phyloP scores from a whole-genome alignment of 2,888 invertebrate genomes.

The Chesias legatella region DNA sequence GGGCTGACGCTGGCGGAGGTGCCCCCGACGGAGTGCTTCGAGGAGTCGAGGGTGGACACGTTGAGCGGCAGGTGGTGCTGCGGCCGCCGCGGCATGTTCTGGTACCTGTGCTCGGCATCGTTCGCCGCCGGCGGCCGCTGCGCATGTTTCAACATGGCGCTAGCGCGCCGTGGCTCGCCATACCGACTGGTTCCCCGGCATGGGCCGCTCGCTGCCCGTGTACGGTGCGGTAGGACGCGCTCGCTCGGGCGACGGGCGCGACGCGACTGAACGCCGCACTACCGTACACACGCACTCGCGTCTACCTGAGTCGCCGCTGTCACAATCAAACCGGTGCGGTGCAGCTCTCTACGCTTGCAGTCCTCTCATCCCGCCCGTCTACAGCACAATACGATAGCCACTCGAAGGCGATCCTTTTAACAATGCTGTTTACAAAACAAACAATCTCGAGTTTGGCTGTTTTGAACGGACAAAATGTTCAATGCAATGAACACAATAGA shows the following conservation, averaged over 20 bases:
- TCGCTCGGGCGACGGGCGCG: conserved; percentile 39
- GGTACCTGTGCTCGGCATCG: conserved; percentile 78
- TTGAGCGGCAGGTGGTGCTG: conserved; percentile 83
- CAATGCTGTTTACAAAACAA: conserved; percentile 20
- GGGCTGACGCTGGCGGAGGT: conserved; percentile 80
- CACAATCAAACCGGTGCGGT: conserved; percentile 57
- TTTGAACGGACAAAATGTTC: conserved; percentile 11
- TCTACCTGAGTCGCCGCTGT: conserved; percentile 46
- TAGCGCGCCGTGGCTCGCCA: conserved; percentile 66
- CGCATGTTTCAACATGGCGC: conserved; percentile 87
- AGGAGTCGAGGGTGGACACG: conserved; percentile 84
- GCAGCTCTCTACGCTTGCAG: conserved; percentile 32
- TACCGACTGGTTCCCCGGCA: conserved; percentile 68
- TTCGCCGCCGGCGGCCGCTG: conserved; percentile 78
- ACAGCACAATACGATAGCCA: not conserved
- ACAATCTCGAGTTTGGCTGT: conserved; percentile 9
- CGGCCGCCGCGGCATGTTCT: conserved; percentile 80
- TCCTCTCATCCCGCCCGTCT: conserved; percentile 9
- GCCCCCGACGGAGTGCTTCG: conserved; percentile 83
- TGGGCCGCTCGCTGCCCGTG: conserved; percentile 44
- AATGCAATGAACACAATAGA: conserved; percentile 7
- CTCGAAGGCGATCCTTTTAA: conserved; percentile 15
- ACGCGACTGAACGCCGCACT: conserved; percentile 45
- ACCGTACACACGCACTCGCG: conserved; percentile 9
- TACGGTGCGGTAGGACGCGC: conserved; percentile 31